Percentiles rank a stretch among this genome's conserved stretches.
Conservation (phyloP, 2,888 invertebrate genomes). For the Tetranychus piercei region DNA sequence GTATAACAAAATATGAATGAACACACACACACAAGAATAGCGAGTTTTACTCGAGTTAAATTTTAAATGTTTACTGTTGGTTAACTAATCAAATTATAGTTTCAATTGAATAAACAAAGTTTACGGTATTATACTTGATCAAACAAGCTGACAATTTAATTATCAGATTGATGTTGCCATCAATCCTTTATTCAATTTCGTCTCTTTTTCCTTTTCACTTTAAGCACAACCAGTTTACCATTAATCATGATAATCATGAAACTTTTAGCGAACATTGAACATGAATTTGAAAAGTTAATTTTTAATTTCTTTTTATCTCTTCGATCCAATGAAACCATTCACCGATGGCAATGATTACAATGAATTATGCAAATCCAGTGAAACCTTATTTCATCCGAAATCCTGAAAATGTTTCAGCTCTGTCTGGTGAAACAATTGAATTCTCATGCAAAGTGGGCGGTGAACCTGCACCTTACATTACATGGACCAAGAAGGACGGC, state of each 20-base stretch:
- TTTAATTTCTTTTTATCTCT: background rate
- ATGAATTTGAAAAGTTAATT: too few relatives aligned
- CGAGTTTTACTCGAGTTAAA: background rate
- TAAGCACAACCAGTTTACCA: background rate
- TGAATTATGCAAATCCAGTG: conserved; percentile 37
- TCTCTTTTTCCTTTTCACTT: background rate
- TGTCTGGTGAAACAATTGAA: conserved; percentile 62
- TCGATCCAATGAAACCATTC: background rate
- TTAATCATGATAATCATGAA: background rate
- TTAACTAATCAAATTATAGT: too few relatives aligned
- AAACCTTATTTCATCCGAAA: conserved; percentile 71
- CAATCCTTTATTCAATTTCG: background rate
- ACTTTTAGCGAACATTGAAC: too few relatives aligned
- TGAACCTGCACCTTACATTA: conserved; percentile 67
- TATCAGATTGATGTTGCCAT: background rate
- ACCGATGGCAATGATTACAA: too few relatives aligned
- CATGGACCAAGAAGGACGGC: conserved; percentile 71
- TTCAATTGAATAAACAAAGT: background rate
- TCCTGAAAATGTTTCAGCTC: conserved; percentile 64
- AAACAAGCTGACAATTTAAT: background rate
- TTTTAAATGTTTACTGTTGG: background rate
- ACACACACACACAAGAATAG: background rate
- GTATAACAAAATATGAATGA: background rate
- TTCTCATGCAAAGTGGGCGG: conserved; percentile 76
- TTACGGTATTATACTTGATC: background rate